phyloP scores from a whole-genome alignment of 2,113 vertebrate genomes.

The Desmodus rotundus region DNA sequence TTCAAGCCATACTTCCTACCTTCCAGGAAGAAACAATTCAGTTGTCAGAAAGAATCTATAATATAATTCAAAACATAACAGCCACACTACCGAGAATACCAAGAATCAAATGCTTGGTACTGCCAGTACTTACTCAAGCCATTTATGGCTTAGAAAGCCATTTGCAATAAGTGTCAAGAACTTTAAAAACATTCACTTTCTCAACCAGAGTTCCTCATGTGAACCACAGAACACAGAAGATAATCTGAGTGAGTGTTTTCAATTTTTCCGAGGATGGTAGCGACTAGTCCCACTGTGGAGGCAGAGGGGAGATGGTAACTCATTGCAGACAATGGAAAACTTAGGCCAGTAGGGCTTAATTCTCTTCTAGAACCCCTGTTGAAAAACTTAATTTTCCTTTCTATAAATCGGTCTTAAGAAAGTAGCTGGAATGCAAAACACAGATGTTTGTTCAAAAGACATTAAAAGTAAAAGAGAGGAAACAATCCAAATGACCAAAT shows the following conservation, averaged over 20 bases:
- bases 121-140: not conserved
- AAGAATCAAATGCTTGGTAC: not conserved
- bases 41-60: not conserved
- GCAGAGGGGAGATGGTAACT: not conserved
- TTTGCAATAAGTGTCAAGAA: not conserved
- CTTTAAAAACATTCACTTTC: constrained; percentile 27
- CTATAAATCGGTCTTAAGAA: not conserved
- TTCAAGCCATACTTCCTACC: not conserved
- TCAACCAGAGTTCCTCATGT: not conserved
- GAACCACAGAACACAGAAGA: not conserved
- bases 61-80: not conserved
- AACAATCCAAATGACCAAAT: not conserved
- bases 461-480: not conserved
- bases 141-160: not conserved
- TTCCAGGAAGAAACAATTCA: constrained; percentile 13
- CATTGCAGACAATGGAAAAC: not conserved
- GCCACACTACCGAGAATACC: not conserved
- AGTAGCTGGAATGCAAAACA: not conserved
- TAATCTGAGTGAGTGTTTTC: not conserved
- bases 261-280: not conserved
- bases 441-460: not conserved
- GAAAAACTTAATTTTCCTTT: not conserved
- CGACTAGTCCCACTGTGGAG: not conserved
- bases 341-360: not conserved
- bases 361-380: not conserved